Evolutionary conservation across 1,140 invertebrate genomes (phyloP), one percentile per base, ranked within the genome.

Genomic region (Lanistes nyassanus): DNA sequence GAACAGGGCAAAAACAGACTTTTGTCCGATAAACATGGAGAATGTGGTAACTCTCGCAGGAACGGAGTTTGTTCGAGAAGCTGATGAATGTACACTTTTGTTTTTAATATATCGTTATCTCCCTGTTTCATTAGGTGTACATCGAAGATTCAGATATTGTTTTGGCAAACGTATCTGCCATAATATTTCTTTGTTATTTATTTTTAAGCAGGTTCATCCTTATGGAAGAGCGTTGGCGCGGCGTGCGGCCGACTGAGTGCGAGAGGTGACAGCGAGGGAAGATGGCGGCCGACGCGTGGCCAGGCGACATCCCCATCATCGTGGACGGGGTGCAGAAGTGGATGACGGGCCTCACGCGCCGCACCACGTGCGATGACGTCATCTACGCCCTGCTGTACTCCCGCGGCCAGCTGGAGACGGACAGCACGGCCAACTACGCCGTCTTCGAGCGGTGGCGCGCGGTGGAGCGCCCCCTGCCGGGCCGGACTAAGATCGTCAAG

Each of bases 341-440:
- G 94, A 93, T 96, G 34, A 92, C 94, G 3, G 94, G 94, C 16
- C 92, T 95, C 9, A 91, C 92, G 26, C 90, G 92, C 19, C 91
- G 92, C 67, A 96, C 94, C 3, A 95, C 94, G 1, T 95, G 94
- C 83, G 92, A 92, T 55, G 94, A 95, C 85, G 91, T 95, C 68
- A 93, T 95, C 62, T 90, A 92, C 73, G 94, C 94, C 0, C 87
- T 95, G 16, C 85, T 93, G 89, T 85, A 89, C 86, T 79, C 80
- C 42, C 81, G 85, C 26, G 80, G 78, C 16, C 75, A 79, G 47
- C 83, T 84, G 51, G 84, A 84, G 76, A 76, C 79, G n/a, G 87
- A 88, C 66, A 80, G 79, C 51, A 84, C 85, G 16, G 79, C 83
- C 29, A 79, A 77, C 36, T 87, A 85, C 71, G 83, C 83, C 36